These are phyloP conservation scores for Seriola dumerili DNA, from an alignment of 2,113 vertebrate genomes.

Conservation along the genomic window DNA sequence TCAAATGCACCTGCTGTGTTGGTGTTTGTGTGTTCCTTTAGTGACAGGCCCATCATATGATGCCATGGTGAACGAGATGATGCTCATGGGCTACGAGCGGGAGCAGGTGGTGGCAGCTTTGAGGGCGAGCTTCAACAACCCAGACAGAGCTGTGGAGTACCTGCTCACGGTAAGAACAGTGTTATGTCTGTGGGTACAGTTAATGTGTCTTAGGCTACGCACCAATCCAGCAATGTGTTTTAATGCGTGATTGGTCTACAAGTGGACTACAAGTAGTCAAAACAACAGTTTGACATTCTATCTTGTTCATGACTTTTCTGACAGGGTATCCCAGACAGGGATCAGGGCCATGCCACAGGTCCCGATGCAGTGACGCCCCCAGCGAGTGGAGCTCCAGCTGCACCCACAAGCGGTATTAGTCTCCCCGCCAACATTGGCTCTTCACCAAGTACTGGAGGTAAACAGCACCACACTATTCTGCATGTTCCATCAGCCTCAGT, in stretches of 20 bases:
- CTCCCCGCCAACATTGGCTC: conserved; percentile 78
- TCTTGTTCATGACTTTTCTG: conserved; percentile 43
- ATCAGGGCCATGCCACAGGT: conserved; percentile 56
- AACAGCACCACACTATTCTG: not conserved
- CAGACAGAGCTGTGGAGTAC: conserved; percentile 96
- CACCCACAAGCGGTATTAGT: conserved; percentile 51
- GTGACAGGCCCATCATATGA: conserved; percentile 97
- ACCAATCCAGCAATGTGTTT: not conserved
- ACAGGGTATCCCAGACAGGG: conserved; percentile 92
- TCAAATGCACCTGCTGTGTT: not conserved
- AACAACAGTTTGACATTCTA: no score
- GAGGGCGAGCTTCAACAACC: conserved; percentile 97
- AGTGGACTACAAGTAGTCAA: not conserved
- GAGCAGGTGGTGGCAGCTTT: conserved; percentile 94
- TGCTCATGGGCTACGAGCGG: conserved; percentile 97
- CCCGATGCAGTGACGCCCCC: conserved; percentile 42
- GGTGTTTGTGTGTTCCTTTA: conserved; percentile 58
- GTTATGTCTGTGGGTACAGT: not conserved
- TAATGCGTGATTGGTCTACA: not conserved
- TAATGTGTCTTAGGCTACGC: not conserved
- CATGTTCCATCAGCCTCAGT: not conserved
- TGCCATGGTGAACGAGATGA: conserved; percentile 98
- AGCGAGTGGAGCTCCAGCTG: conserved; percentile 71
- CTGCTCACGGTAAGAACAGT: conserved; percentile 90
- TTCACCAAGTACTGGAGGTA: conserved; percentile 83